Evolutionary conservation across 2,797 vertebrate species (phyloP).

Genomic region (Chanos chanos): DNA sequence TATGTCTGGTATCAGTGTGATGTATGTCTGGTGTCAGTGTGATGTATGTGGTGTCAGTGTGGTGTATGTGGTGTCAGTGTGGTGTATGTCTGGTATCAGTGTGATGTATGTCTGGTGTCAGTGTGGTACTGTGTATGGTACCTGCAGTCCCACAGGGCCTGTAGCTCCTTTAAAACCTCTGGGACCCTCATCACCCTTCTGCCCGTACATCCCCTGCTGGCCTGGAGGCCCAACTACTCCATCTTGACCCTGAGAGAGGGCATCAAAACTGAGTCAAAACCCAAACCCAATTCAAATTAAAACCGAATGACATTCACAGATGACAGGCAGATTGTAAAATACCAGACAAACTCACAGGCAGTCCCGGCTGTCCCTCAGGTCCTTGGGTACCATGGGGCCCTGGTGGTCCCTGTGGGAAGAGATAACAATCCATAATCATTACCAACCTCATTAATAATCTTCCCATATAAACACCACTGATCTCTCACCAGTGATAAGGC

Average conservation of each 20-base stretch:
- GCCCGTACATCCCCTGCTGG: slow-evolving; percentile 94
- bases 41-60: no score
- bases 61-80: no score
- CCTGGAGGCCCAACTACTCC: slow-evolving; percentile 85
- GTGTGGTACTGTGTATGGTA: slow-evolving; percentile 57
- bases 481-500: no score
- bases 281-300: no score
- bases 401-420: slow-evolving; percentile 78
- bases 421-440: not conserved
- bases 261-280: slow-evolving; percentile 4
- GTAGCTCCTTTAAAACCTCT: slow-evolving; percentile 89
- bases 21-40: no score
- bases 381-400: slow-evolving; percentile 87
- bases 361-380: slow-evolving; percentile 88
- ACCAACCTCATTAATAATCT: not conserved
- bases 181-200: slow-evolving; percentile 92
- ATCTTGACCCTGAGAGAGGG: slow-evolving; percentile 81
- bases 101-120: no score
- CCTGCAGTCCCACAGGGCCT: slow-evolving; percentile 91
- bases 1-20: no score
- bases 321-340: not conserved
- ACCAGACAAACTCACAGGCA: slow-evolving; percentile 55
- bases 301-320: not conserved
- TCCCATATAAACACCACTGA: no score
- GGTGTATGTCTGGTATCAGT: no score